Percentiles rank a stretch among this genome's conserved stretches.
These are phyloP conservation scores for Phocides pigmalion DNA, from an alignment of 1,140 invertebrate genomes.

Conservation along the genomic window DNA sequence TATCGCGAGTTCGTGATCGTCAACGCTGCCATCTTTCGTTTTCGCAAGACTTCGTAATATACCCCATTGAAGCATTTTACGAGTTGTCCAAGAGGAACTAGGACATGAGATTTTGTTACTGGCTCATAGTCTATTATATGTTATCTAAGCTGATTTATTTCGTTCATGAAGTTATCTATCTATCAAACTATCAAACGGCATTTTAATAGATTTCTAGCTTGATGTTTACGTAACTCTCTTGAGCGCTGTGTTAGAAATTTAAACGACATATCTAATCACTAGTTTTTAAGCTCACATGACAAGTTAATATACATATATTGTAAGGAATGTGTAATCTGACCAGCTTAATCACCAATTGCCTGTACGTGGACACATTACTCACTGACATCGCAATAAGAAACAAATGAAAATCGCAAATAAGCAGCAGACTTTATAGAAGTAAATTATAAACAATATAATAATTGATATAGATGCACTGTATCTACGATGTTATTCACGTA, in stretches of 20 bases:
- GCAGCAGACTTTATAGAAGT: neutral
- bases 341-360: neutral
- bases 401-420: neutral
- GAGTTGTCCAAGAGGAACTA: too few relatives aligned
- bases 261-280: neutral
- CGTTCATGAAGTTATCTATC: constrained; percentile 7
- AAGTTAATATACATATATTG: neutral
- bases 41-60: too few relatives aligned
- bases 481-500: too few relatives aligned
- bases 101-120: too few relatives aligned
- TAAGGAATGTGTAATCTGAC: neutral
- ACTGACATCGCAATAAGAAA: neutral
- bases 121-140: too few relatives aligned
- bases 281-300: neutral
- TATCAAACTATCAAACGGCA: constrained; percentile 5
- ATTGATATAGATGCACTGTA: too few relatives aligned
- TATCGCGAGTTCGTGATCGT: too few relatives aligned
- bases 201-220: constrained; percentile 10
- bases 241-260: neutral
- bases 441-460: neutral
- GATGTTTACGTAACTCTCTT: constrained; percentile 1
- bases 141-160: constrained; percentile 33
- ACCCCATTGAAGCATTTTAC: too few relatives aligned
- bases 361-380: neutral
- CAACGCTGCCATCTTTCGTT: too few relatives aligned